Evolutionary conservation across 53 echinoderm and acorn worm genomes (phyloP).

Genomic region (Mesocentrotus franciscanus): DNA sequence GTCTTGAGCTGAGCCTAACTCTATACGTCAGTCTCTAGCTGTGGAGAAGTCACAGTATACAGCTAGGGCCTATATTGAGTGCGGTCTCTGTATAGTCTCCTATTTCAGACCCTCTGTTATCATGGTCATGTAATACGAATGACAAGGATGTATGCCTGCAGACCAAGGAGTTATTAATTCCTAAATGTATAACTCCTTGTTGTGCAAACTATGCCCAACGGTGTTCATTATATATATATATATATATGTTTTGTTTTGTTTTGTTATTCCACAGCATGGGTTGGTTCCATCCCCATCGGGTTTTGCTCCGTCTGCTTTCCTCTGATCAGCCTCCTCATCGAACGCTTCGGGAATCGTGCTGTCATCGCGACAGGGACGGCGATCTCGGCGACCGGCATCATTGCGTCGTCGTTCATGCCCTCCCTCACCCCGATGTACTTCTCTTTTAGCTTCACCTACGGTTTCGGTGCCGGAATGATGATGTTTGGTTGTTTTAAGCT

Average conservation of each 20-base stretch:
- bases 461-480: constrained; percentile 71
- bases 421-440: constrained; percentile 70
- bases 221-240: not conserved
- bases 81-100: no score
- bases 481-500: constrained; percentile 73
- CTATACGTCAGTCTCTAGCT: no score
- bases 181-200: no score
- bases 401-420: constrained; percentile 81
- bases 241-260: not conserved
- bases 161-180: no score
- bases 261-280: constrained; percentile 44
- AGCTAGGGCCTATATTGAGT: no score
- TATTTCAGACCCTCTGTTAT: no score
- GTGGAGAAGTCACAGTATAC: no score
- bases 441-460: constrained; percentile 76
- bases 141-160: no score
- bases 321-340: constrained; percentile 44
- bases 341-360: constrained; percentile 68
- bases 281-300: constrained; percentile 28
- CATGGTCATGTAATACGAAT: no score
- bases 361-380: constrained; percentile 69
- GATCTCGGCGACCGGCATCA: constrained; percentile 68
- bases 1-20: no score
- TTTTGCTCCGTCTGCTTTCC: not conserved
- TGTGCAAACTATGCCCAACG: no score